phyloP scores from a whole-genome alignment of 2,797 vertebrate species.

The Rhyacichthys aspro region DNA sequence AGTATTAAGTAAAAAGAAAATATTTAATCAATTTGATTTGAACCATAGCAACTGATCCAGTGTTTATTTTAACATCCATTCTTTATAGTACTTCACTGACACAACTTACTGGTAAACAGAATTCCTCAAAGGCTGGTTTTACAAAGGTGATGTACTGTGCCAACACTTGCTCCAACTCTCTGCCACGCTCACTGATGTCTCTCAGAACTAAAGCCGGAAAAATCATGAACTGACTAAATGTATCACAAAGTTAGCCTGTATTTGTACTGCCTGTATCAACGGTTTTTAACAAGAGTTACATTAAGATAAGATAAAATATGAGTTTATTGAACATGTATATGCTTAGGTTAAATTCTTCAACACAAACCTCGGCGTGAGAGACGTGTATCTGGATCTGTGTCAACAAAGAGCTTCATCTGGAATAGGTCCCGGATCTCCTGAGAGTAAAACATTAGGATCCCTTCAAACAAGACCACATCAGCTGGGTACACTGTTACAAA shows the following conservation, averaged over 20 bases:
- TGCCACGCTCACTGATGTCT: slow-evolving; percentile 91
- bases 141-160: slow-evolving; percentile 97
- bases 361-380: slow-evolving; percentile 87
- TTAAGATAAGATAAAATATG: too few species aligned
- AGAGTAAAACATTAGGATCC: slow-evolving; percentile 96
- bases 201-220: slow-evolving; percentile 87
- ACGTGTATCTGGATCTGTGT: slow-evolving; percentile 94
- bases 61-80: too few species aligned
- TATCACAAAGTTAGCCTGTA: too few species aligned
- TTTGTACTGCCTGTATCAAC: too few species aligned
- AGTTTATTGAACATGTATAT: too few species aligned
- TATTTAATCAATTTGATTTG: neutral
- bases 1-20: slow-evolving; percentile 12
- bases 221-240: neutral
- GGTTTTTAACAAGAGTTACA: too few species aligned
- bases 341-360: neutral
- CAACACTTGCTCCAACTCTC: slow-evolving; percentile 94
- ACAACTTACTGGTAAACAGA: slow-evolving; percentile 94
- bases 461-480: slow-evolving; percentile 95
- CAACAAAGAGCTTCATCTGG: slow-evolving; percentile 98
- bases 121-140: slow-evolving; percentile 98
- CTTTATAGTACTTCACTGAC: neutral
- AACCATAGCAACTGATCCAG: neutral
- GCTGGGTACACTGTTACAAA: slow-evolving; percentile 93
- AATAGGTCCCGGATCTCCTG: slow-evolving; percentile 96